These are phyloP conservation scores for Percina caprodes DNA, from an alignment of 2,113 vertebrate genomes.

Conservation along the genomic window DNA sequence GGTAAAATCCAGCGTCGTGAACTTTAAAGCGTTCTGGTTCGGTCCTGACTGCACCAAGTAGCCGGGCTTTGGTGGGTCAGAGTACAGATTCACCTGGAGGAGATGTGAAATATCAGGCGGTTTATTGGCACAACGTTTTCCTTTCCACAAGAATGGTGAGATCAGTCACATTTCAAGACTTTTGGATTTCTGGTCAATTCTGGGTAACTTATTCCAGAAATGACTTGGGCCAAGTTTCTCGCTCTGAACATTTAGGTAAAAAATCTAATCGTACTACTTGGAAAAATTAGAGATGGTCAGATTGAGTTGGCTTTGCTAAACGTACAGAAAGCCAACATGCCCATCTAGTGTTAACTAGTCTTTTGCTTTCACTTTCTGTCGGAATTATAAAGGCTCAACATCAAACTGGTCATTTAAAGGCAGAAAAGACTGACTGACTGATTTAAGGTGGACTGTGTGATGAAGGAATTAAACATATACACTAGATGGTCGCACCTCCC, in stretches of 20 bases:
- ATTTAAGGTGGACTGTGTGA: slow-evolving; percentile 2
- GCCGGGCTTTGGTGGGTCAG: slow-evolving; percentile 83
- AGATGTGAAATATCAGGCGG: background rate
- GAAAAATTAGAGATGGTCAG: background rate
- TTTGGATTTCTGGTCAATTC: background rate
- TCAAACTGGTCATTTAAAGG: background rate
- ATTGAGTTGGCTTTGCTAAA: background rate
- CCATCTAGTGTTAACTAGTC: background rate
- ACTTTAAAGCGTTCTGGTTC: slow-evolving; percentile 73
- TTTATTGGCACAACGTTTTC: background rate
- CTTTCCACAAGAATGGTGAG: background rate
- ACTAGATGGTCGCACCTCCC: background rate
- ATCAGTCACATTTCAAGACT: background rate
- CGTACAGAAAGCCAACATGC: background rate
- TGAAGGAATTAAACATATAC: slow-evolving; percentile 1
- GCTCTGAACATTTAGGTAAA: background rate
- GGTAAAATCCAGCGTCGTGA: slow-evolving; percentile 87
- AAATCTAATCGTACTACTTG: background rate
- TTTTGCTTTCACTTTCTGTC: background rate
- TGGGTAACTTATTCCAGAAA: background rate
- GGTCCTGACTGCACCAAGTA: slow-evolving; percentile 68
- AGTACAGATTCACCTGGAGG: slow-evolving; percentile 88
- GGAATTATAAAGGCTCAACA: background rate
- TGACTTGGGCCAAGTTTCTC: background rate
- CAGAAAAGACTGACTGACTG: background rate